Percentiles rank a stretch among this genome's conserved stretches.
These are phyloP conservation scores for Diogma glabrata DNA, from an alignment of 2,888 invertebrate species.

Conservation along the genomic window DNA sequence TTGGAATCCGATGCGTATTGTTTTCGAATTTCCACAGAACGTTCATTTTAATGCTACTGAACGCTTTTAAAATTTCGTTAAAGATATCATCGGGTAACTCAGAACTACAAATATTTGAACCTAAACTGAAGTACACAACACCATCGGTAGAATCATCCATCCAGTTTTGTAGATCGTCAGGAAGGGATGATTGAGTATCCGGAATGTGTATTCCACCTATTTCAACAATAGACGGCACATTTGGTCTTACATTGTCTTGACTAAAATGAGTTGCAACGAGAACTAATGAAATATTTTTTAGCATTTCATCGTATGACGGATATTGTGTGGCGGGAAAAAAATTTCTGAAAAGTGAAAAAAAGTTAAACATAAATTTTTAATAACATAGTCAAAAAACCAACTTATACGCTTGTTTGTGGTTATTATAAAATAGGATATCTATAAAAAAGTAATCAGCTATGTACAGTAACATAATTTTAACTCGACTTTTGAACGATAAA, in stretches of 20 bases:
- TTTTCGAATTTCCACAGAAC: conserved; percentile 43
- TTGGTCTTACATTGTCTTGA: conserved; percentile 36
- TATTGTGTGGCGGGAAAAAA: conserved; percentile 16
- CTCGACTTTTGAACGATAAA: not conserved
- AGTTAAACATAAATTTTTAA: too few species aligned
- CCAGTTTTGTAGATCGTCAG: conserved; percentile 28
- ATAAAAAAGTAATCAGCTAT: not conserved
- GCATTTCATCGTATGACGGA: conserved; percentile 32
- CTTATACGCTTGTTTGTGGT: too few species aligned
- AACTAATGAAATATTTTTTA: conserved; percentile 39
- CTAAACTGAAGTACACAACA: conserved; percentile 39
- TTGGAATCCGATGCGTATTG: conserved; percentile 30
- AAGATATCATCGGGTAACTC: conserved; percentile 35
- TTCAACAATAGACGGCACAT: conserved; percentile 32
- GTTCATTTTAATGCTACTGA: conserved; percentile 36
- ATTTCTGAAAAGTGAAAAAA: conserved; percentile 35
- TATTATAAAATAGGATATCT: too few species aligned
- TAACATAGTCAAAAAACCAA: too few species aligned
- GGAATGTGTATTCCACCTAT: conserved; percentile 34
- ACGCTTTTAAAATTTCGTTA: conserved; percentile 28
- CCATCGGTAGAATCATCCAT: conserved; percentile 35
- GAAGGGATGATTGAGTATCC: conserved; percentile 16
- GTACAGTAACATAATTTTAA: not conserved
- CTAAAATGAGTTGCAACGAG: conserved; percentile 42
- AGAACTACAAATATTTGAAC: conserved; percentile 36